Percentiles rank a stretch among this genome's conserved stretches.
phyloP scores from a whole-genome alignment of 2,888 invertebrate species.

The Strigamia crassipes region DNA sequence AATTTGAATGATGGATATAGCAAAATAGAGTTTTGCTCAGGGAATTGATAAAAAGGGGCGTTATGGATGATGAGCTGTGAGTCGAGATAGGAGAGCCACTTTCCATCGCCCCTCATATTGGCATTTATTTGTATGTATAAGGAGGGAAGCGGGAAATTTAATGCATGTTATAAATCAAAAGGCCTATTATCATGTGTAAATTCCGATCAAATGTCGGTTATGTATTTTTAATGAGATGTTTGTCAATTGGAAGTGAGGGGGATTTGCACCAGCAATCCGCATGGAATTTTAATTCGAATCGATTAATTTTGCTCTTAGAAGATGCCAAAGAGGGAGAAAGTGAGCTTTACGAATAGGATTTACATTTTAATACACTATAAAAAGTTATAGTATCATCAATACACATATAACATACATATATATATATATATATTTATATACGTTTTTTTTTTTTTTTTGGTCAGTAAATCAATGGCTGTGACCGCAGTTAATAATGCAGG shows the following conservation, averaged over 20 bases:
- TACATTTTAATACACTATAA: neutral
- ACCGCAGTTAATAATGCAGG: neutral
- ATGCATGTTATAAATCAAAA: slow-evolving; percentile 33
- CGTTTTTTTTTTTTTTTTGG: too few species aligned
- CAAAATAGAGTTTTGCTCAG: neutral
- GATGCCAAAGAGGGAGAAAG: neutral
- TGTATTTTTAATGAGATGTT: slow-evolving; percentile 36
- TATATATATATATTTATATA: too few species aligned
- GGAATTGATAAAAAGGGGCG: slow-evolving; percentile 33
- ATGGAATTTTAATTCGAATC: slow-evolving; percentile 16
- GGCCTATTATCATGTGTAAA: slow-evolving; percentile 20
- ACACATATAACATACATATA: too few species aligned
- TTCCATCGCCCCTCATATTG: neutral
- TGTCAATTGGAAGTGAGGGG: slow-evolving; percentile 22
- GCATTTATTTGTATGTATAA: slow-evolving; percentile 5
- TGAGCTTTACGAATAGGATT: neutral
- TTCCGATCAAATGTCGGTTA: slow-evolving; percentile 34
- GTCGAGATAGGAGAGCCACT: neutral
- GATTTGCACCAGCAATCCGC: slow-evolving; percentile 1
- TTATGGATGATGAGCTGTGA: slow-evolving; percentile 28
- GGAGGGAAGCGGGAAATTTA: slow-evolving; percentile 3
- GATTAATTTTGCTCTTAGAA: neutral
- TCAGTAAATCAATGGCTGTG: neutral
- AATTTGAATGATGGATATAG: neutral
- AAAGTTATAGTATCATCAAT: neutral